Percentiles rank a stretch among this genome's conserved stretches.
These are phyloP conservation scores for Rhamnusium bicolor DNA, from an alignment of 2,888 invertebrate genomes.

Conservation along the genomic window DNA sequence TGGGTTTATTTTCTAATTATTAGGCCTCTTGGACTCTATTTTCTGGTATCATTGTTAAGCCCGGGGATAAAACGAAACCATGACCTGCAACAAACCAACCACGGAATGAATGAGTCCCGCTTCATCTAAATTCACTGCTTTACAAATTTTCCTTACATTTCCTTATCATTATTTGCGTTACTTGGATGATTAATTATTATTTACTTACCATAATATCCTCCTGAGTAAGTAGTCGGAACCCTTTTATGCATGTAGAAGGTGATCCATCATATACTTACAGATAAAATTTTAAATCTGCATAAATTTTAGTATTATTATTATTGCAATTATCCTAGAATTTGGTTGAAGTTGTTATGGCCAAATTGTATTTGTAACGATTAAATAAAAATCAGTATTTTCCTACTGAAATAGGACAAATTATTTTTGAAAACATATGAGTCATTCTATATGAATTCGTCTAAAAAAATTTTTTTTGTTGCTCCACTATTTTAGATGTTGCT, in stretches of 20 bases:
- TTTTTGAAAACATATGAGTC: no score
- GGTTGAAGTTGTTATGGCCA: not conserved
- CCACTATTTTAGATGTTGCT: no score
- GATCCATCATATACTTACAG: conserved; percentile 18
- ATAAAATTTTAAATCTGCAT: not conserved
- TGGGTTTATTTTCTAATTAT: conserved; percentile 29
- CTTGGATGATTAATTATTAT: conserved; percentile 31
- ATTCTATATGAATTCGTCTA: no score
- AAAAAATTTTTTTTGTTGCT: no score
- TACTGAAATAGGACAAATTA: no score
- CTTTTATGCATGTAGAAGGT: conserved; percentile 1
- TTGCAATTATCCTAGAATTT: not conserved
- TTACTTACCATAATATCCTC: conserved; percentile 14
- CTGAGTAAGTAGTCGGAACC: conserved; percentile 20
- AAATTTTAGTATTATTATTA: not conserved
- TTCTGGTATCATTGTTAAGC: conserved; percentile 28
- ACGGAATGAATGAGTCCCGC: conserved; percentile 9
- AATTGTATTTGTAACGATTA: not conserved
- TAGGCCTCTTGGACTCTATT: conserved; percentile 16
- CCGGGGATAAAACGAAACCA: conserved; percentile 1
- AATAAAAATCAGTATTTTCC: not conserved
- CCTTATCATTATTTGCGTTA: conserved; percentile 26
- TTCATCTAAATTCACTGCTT: conserved; percentile 18
- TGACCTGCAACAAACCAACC: not conserved
- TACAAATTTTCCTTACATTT: conserved; percentile 30